These are phyloP conservation scores for Mechanitis messenoides DNA, from an alignment of 2,888 invertebrate species.

Conservation along the genomic window DNA sequence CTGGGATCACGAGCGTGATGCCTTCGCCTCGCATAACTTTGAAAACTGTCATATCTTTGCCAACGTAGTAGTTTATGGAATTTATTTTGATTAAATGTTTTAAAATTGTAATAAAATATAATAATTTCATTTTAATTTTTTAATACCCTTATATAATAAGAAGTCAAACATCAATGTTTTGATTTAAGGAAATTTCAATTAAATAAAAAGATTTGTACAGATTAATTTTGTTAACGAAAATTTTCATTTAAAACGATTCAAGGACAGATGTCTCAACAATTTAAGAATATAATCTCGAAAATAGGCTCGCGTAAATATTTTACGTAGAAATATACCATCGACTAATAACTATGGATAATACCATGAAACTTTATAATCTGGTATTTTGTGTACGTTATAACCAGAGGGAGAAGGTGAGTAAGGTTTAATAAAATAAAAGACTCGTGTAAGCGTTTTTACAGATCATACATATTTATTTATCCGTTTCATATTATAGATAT, in stretches of 20 bases:
- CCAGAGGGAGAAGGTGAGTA: background rate
- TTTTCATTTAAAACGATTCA: too few relatives aligned
- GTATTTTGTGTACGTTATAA: too few relatives aligned
- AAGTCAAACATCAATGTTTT: too few relatives aligned
- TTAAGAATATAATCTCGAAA: too few relatives aligned
- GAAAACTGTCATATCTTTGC: conserved; percentile 81
- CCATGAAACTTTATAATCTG: too few relatives aligned
- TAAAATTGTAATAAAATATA: background rate
- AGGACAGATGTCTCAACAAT: too few relatives aligned
- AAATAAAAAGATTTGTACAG: too few relatives aligned
- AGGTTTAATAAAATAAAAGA: conserved; percentile 30
- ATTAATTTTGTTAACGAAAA: too few relatives aligned
- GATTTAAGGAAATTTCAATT: too few relatives aligned
- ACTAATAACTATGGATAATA: too few relatives aligned
- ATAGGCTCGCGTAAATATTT: too few relatives aligned
- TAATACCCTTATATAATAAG: background rate
- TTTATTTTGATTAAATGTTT: conserved; percentile 79
- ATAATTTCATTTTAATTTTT: background rate
- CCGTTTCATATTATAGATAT: conserved; percentile 76
- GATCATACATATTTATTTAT: conserved; percentile 77
- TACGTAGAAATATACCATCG: too few relatives aligned
- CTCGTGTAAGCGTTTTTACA: conserved; percentile 70
- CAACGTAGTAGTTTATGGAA: conserved; percentile 79
- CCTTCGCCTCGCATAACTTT: conserved; percentile 75
- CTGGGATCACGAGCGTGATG: conserved; percentile 82